Base-by-base conservation (phyloP, 37 sponge, comb jelly and placozoan genomes). In the Aphrocallistes beatrix region DNA sequence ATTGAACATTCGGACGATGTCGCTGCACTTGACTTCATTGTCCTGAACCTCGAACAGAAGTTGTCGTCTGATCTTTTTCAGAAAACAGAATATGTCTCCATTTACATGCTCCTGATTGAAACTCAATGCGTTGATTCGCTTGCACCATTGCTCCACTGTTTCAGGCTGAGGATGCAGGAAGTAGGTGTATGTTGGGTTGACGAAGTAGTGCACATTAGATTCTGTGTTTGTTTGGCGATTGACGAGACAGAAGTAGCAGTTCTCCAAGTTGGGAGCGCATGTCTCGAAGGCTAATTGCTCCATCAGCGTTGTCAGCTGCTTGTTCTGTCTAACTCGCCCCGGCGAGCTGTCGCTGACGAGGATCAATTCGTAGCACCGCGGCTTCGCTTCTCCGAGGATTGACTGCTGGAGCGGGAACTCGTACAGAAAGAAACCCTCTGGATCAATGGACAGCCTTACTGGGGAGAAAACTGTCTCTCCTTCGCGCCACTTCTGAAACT, bases 201-300 rank as follows among this genome's bases (percentile, higher is more conserved):
- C 75, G 34, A 60, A 60, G 34, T 60, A 60, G 75, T 60, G 75
- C 17, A 60, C 75, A 60, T 6, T 60, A 6, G 75, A 60, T 3
- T 60, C 75, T 30, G 8, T 19, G 75, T 19, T 32, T 6, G 17
- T 6, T 30, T 60, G 75, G 8, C 75, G 75, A 30, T 32, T 25
- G 28, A 60, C 75, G 34, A 60, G 75, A 60, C 75, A 60, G 34
- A 60, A 60, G n/a, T 60, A 60, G n/a, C 34, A 25, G 75, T 60
- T 28, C 75, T 60, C 75, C 10, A 25, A 60, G 6, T 13, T 13
- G 34, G 75, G n/a, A 3, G 75, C 3, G 75, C 1, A 21, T 6
- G 8, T 3, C 75, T 60, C 75, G 34, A 60, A 60, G 32, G 8
- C 10, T 6, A 60, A 30, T 6, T 32, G 75, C n/a, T 60, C 75